These are phyloP conservation scores for Trachelus stipa DNA, from an alignment of 2,888 invertebrate genomes.

Conservation along the genomic window DNA sequence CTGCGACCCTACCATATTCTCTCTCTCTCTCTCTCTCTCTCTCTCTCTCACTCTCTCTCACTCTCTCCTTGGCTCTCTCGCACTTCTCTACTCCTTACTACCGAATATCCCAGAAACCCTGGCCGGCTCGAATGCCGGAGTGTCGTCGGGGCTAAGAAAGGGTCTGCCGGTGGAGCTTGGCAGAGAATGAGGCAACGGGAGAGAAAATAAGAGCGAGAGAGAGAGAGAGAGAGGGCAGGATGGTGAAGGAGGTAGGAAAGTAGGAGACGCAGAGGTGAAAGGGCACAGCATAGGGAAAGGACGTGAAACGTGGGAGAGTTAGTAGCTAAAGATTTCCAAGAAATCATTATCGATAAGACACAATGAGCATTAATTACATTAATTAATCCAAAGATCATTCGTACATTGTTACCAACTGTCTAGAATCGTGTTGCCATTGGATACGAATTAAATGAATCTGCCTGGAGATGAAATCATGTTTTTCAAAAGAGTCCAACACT, in stretches of 20 bases:
- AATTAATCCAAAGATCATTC: slow-evolving; percentile 38
- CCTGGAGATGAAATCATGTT: not conserved
- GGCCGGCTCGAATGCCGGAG: slow-evolving; percentile 48
- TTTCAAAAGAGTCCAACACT: no score
- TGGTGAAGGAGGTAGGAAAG: not conserved
- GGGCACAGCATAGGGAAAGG: slow-evolving; percentile 6
- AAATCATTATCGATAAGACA: slow-evolving; percentile 50
- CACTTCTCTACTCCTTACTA: not conserved
- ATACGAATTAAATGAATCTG: not conserved
- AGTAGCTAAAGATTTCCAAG: slow-evolving; percentile 38
- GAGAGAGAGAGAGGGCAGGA: not conserved
- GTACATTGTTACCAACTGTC: not conserved
- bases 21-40: slow-evolving; percentile 29
- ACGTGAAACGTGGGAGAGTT: slow-evolving; percentile 22
- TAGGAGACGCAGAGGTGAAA: slow-evolving; percentile 15
- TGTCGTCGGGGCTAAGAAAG: slow-evolving; percentile 22
- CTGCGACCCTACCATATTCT: slow-evolving; percentile 37
- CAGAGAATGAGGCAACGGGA: slow-evolving; percentile 12
- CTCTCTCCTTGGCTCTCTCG: slow-evolving; percentile 3
- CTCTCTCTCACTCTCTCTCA: slow-evolving; percentile 16
- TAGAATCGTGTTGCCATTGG: not conserved
- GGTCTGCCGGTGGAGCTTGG: slow-evolving; percentile 25
- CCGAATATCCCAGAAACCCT: slow-evolving; percentile 56
- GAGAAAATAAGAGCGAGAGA: slow-evolving; percentile 12
- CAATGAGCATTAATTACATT: slow-evolving; percentile 43